Evolutionary conservation across 2,888 invertebrate species (phyloP).

Genomic region (Clepsis dumicolana): DNA sequence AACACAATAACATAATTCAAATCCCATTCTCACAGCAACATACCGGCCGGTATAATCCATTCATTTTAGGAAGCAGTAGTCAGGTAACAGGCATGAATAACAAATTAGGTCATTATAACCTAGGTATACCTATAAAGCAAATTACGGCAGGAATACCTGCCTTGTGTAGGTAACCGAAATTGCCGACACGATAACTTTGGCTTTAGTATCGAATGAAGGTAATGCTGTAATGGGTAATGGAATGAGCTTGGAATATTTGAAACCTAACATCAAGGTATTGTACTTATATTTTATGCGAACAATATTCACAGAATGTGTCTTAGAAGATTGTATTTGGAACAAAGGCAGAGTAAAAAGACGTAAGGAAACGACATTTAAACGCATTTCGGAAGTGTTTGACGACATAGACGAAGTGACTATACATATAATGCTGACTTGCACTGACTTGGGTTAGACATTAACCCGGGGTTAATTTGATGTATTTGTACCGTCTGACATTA

Average conservation of each 20-base stretch:
- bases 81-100: constrained; percentile 49
- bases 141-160: constrained; percentile 50
- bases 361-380: too few relatives aligned
- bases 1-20: constrained; percentile 27
- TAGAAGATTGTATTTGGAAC: too few relatives aligned
- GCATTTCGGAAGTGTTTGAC: too few relatives aligned
- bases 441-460: too few relatives aligned
- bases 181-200: constrained; percentile 40
- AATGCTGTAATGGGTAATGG: constrained; percentile 5
- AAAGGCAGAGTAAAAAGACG: too few relatives aligned
- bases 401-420: too few relatives aligned
- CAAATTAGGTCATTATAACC: constrained; percentile 51
- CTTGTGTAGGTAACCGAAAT: constrained; percentile 59
- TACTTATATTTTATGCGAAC: background rate
- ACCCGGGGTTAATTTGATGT: too few relatives aligned
- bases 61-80: constrained; percentile 45
- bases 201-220: constrained; percentile 16
- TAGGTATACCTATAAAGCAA: constrained; percentile 47
- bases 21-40: constrained; percentile 25
- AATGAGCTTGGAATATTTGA: background rate
- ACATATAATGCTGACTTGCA: too few relatives aligned
- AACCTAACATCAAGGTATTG: background rate
- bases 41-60: constrained; percentile 44
- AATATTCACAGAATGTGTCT: too few relatives aligned
- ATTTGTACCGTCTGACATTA: too few relatives aligned